Percentiles rank a stretch among this genome's conserved stretches.
These are phyloP conservation scores for Coleophora deauratella DNA, from an alignment of 2,888 invertebrate species.

Conservation along the genomic window DNA sequence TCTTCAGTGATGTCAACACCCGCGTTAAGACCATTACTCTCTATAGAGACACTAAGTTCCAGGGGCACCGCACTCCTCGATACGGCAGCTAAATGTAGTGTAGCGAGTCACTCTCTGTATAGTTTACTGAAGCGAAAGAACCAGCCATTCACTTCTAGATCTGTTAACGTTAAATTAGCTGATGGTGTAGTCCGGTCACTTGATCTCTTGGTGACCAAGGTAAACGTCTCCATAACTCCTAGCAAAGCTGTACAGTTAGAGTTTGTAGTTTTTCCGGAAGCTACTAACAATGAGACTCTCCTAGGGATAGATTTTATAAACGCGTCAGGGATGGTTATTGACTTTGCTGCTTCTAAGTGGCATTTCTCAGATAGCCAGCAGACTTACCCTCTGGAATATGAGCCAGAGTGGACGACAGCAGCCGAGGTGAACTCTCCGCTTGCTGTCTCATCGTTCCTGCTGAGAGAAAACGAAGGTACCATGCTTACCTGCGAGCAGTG, in stretches of 20 bases:
- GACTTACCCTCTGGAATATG: not conserved
- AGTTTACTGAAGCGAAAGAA: not conserved
- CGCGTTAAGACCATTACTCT: not conserved
- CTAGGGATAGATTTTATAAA: not conserved
- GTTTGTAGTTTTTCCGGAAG: not conserved
- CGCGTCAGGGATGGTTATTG: not conserved
- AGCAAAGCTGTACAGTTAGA: not conserved
- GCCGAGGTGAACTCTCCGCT: not conserved
- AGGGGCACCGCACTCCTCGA: conserved; percentile 6
- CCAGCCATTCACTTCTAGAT: not conserved
- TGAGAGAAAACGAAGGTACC: not conserved
- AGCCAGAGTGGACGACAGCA: conserved; percentile 1
- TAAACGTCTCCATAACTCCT: not conserved
- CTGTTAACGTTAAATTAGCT: not conserved
- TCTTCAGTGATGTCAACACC: no score
- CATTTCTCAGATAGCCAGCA: not conserved
- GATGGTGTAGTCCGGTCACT: not conserved
- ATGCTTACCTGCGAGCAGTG: not conserved
- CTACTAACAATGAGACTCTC: not conserved
- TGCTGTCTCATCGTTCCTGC: not conserved
- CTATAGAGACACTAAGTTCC: conserved; percentile 2
- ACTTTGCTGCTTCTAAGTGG: not conserved
- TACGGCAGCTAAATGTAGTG: conserved; percentile 9
- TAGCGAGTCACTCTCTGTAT: conserved; percentile 5
- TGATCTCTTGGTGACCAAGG: not conserved